Conservation (phyloP, 2,797 vertebrate species). For the Artibeus lituratus region DNA sequence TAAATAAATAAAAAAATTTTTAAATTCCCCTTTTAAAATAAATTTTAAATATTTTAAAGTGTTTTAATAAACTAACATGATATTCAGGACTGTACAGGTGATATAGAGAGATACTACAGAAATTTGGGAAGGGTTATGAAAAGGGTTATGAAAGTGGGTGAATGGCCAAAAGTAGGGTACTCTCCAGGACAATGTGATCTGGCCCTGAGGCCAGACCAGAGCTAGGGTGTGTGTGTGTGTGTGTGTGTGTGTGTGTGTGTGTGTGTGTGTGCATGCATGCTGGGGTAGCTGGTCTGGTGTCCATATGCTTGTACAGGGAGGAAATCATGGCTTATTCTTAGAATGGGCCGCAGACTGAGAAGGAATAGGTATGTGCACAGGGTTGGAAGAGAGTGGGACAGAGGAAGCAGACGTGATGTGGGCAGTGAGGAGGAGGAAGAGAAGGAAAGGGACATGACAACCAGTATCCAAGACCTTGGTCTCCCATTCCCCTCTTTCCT, state of each 20-base stretch:
- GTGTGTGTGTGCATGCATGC: too few species aligned
- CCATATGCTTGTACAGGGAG: background rate
- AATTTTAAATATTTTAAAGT: background rate
- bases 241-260: too few species aligned
- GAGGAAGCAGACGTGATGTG: background rate
- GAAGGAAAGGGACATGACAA: background rate
- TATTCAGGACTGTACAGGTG: background rate
- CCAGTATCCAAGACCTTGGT: background rate
- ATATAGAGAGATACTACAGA: background rate
- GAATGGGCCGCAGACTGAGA: background rate
- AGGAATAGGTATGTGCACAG: background rate
- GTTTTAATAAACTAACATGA: background rate
- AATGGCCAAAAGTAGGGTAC: background rate
- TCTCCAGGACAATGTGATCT: fast-evolving
- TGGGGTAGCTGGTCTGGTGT: background rate
- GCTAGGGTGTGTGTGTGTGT: too few species aligned
- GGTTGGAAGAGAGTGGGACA: background rate
- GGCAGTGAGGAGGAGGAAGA: background rate
- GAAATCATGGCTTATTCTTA: background rate
- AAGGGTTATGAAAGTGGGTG: too few species aligned
- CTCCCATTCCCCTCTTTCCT: background rate
- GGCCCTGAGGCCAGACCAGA: background rate
- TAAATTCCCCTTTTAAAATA: background rate
- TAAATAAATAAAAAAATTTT: too few species aligned
- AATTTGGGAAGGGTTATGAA: background rate